Base-by-base conservation (phyloP, 2,113 vertebrate genomes). In the Nycticebus coucang region DNA sequence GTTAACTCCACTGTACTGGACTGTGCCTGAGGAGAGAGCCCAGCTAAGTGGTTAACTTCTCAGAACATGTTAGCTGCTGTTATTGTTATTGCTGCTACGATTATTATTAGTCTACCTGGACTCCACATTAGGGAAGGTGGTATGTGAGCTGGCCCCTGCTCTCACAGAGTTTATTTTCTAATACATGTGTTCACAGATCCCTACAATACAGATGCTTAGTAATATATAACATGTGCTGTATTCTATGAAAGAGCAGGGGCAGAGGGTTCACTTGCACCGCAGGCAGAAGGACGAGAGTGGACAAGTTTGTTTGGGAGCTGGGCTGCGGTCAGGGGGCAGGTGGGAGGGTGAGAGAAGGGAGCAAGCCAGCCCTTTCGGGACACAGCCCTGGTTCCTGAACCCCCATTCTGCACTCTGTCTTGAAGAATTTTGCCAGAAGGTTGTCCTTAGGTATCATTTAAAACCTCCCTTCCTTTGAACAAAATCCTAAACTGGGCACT, bases 1-100 rank as follows among this genome's bases (percentile, higher is more conserved):
- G 9, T 66, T 50, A 17, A 2, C 1, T 26, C 4, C 3, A 0
- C 37, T 10, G 0, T 1, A 8, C 59, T 30, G 1, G 5, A 12
- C 5, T 30, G 5, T 3, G 22, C 41, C 6, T 14, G 37, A 53
- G 57, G 3, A 62, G 7, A 24, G 15, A 50, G 15, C 2, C 26
- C 17, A 5, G 13, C 35, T 21, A 50, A 59, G 59, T 11, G 13
- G 57, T 11, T 26, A 14, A 45, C 69, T 3, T 53, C 50, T 13
- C 11, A 12, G 15, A 41, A 22, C 30, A 45, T 8, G 18, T 17
- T n/a, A 14, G 53, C 37, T 26, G 21, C 18, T 12, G 28, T 24
- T 37, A 17, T 21, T 45, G 5, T 79, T 45, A 2, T 1, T 45
- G 12, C 17, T 45, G 15, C 21, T 83, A 3, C 13, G 28, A 10